Evolutionary conservation across 2,797 vertebrate species (phyloP).

Genomic region (Hapalemur alaotrensis): DNA sequence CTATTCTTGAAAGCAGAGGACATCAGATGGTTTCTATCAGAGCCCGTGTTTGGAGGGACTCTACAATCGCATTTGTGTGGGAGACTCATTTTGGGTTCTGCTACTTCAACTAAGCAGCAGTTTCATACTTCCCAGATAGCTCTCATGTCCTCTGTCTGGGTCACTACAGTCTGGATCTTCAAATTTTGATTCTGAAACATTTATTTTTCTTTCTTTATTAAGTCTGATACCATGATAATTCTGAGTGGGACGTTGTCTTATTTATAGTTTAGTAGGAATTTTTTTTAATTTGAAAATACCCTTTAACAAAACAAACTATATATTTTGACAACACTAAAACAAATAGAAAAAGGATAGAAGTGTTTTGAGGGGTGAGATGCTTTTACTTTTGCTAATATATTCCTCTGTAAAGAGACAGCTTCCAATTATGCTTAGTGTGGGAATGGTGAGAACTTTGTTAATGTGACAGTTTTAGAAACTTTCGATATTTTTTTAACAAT

Average conservation of each 20-base stretch:
- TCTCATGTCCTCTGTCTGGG: neutral
- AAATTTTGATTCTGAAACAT: neutral
- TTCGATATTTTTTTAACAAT: neutral
- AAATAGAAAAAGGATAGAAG: neutral
- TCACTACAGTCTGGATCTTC: neutral
- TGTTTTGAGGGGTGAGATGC: neutral
- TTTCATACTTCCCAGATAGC: neutral
- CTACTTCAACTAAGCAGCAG: neutral
- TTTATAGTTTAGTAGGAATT: neutral
- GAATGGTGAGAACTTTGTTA: neutral
- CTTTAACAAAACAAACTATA: neutral
- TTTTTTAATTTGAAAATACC: conserved; percentile 10
- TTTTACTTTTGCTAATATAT: conserved; percentile 34
- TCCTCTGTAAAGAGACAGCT: neutral
- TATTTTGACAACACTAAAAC: neutral
- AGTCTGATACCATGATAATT: neutral
- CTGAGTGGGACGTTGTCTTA: neutral
- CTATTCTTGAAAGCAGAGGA: neutral
- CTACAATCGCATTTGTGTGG: fast-evolving
- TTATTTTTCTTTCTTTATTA: neutral
- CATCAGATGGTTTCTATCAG: fast-evolving
- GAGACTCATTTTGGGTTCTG: neutral
- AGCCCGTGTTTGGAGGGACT: neutral
- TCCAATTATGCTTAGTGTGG: neutral
- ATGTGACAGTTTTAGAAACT: conserved; percentile 34